Evolutionary conservation across 2,888 invertebrate species (phyloP).

Genomic region (Mimumesa dahlbomi): DNA sequence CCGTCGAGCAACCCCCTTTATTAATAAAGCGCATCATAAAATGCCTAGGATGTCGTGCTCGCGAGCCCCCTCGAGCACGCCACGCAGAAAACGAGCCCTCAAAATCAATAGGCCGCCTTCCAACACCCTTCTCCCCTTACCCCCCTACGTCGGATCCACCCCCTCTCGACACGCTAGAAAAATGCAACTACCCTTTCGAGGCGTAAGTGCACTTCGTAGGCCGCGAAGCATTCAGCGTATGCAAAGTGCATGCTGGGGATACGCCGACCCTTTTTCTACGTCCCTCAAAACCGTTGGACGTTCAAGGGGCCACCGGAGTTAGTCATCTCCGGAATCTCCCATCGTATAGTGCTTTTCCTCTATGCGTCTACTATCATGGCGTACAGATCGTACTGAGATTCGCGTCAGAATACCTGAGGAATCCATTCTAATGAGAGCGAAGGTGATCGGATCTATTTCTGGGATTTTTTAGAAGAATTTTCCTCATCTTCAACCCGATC

Average conservation of each 20-base stretch:
- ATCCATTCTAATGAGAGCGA: no score
- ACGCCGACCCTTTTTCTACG: conserved; percentile 34
- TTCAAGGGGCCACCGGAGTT: conserved; percentile 29
- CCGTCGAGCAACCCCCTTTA: conserved; percentile 16
- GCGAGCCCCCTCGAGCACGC: conserved; percentile 23
- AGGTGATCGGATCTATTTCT: no score
- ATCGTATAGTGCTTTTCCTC: conserved; percentile 1
- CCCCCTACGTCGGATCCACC: conserved; percentile 25
- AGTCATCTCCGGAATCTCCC: conserved; percentile 53
- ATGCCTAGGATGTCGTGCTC: conserved; percentile 26
- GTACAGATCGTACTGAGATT: background rate
- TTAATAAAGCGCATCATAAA: conserved; percentile 50
- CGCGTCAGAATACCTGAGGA: no score
- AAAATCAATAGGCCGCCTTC: conserved; percentile 69
- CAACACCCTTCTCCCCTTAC: conserved; percentile 33
- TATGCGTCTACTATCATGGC: conserved; percentile 5
- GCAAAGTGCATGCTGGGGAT: conserved; percentile 56
- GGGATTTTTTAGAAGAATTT: no score
- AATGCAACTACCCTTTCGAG: conserved; percentile 62
- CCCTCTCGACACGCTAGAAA: conserved; percentile 53
- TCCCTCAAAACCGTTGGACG: conserved; percentile 39
- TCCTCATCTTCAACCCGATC: background rate
- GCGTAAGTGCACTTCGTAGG: conserved; percentile 66
- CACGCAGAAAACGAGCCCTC: conserved; percentile 59
- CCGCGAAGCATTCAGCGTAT: conserved; percentile 62